Percentiles rank a stretch among this genome's conserved stretches.
These are phyloP conservation scores for Hypanus sabinus DNA, from an alignment of 2,113 vertebrate genomes.

Conservation along the genomic window DNA sequence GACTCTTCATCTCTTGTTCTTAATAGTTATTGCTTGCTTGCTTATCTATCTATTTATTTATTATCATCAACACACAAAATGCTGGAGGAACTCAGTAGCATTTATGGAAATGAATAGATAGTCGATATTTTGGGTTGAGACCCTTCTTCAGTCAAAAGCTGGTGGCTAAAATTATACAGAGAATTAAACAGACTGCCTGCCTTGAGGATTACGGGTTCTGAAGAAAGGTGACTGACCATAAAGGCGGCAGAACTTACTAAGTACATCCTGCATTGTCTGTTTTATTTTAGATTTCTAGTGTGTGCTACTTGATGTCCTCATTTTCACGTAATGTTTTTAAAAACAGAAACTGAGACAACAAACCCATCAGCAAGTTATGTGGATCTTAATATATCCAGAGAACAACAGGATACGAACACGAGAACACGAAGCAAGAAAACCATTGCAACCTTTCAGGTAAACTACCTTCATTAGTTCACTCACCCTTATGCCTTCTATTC, in stretches of 20 bases:
- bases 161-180: not conserved
- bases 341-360: not conserved
- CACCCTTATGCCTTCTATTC: not conserved
- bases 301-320: not conserved
- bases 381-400: not conserved
- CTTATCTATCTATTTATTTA: too few relatives aligned
- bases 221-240: too few relatives aligned
- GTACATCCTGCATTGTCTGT: too few relatives aligned
- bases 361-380: not conserved
- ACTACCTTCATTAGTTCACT: not conserved
- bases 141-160: not conserved
- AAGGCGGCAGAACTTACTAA: too few relatives aligned
- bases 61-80: too few relatives aligned
- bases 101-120: too few relatives aligned
- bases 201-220: too few relatives aligned
- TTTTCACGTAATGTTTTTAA: not conserved
- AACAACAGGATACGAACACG: not conserved
- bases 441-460: slow-evolving; percentile 20
- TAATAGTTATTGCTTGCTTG: too few relatives aligned
- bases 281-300: too few relatives aligned
- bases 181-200: not conserved
- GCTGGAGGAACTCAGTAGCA: too few relatives aligned
- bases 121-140: too few relatives aligned
- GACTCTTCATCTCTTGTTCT: too few relatives aligned
- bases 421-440: not conserved